These are phyloP conservation scores for Calidris pugnax DNA, from an alignment of 2,113 vertebrate genomes.

Conservation along the genomic window DNA sequence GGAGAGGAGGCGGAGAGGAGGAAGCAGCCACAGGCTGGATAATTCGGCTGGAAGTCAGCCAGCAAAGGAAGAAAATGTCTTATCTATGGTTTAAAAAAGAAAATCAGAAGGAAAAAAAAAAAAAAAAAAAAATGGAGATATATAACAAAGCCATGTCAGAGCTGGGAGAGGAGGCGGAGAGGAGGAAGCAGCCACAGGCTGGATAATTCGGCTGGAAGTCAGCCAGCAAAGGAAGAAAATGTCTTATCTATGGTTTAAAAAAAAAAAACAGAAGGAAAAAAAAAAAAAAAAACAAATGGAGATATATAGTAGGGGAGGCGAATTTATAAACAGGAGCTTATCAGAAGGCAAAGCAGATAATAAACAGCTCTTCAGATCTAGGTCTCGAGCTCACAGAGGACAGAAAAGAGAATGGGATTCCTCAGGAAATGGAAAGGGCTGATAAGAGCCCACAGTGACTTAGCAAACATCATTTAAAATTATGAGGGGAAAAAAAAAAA, in stretches of 20 bases:
- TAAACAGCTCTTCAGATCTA: slow-evolving; percentile 43
- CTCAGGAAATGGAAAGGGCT: slow-evolving; percentile 40
- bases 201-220: background rate
- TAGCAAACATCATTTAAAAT: background rate
- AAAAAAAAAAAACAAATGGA: background rate
- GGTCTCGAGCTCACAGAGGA: background rate
- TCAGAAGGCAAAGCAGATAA: slow-evolving; percentile 46
- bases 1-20: background rate
- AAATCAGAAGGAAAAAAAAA: background rate
- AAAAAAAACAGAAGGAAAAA: background rate
- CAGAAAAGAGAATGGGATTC: slow-evolving; percentile 24
- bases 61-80: background rate
- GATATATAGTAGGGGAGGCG: background rate
- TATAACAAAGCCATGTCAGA: background rate
- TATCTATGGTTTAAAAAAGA: background rate
- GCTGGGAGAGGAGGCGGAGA: background rate
- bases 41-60: background rate
- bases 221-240: background rate
- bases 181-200: background rate
- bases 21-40: background rate
- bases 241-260: background rate
- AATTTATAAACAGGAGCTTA: slow-evolving; percentile 58
- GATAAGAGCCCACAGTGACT: slow-evolving; percentile 14
- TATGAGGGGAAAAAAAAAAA: background rate
- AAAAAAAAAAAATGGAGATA: background rate